Percentiles rank a stretch among this genome's conserved stretches.
These are phyloP conservation scores for Propsilocerus akamusi DNA, from an alignment of 1,140 invertebrate genomes.

Conservation along the genomic window DNA sequence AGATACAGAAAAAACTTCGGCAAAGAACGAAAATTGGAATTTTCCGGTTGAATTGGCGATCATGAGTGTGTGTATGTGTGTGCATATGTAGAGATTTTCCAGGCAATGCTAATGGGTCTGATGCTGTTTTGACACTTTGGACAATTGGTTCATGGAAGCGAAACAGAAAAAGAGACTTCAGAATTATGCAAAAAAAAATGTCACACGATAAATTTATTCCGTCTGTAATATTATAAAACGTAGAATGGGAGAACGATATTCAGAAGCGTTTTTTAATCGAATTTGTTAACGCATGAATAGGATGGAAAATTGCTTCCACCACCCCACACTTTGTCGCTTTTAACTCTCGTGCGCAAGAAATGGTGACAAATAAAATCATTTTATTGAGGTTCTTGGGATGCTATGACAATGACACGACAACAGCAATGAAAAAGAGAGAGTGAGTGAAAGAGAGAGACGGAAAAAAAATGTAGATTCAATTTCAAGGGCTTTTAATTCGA, in stretches of 20 bases:
- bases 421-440: not conserved
- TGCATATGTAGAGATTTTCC: not conserved
- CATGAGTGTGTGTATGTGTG: not conserved
- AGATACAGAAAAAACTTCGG: not conserved
- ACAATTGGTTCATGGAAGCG: not conserved
- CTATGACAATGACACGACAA: not conserved
- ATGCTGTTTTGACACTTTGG: not conserved
- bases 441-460: not conserved
- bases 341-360: no score
- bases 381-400: not conserved
- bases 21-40: not conserved
- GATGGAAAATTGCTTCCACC: conserved; percentile 1
- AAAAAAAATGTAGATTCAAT: conserved; percentile 1
- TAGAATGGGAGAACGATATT: no score
- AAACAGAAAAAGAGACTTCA: no score
- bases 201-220: not conserved
- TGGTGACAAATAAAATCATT: conserved; percentile 1
- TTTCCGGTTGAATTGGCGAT: not conserved
- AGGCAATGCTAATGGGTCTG: not conserved
- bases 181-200: no score
- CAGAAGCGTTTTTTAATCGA: conserved; percentile 1
- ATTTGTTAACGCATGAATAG: not conserved
- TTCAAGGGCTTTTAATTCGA: conserved; percentile 1
- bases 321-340: no score
- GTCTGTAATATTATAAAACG: no score